These are phyloP conservation scores for Blomia tropicalis DNA, from an alignment of 2,888 invertebrate species.

Conservation along the genomic window DNA sequence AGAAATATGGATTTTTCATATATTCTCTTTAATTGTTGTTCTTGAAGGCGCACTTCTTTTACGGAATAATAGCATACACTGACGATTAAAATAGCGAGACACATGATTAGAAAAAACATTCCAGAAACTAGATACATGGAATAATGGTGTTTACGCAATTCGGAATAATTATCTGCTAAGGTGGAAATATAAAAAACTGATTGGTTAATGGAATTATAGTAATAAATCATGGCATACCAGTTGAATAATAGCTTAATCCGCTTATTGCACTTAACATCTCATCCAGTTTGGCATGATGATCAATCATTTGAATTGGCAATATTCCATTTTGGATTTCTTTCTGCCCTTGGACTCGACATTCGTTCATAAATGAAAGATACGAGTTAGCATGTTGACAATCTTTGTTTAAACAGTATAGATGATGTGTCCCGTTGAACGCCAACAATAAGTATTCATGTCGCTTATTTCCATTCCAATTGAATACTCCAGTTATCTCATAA, in stretches of 20 bases:
- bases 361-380: background rate
- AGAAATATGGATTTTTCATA: background rate
- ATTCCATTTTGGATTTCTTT: background rate
- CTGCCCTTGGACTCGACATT: background rate
- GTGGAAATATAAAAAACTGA: background rate
- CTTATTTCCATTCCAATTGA: background rate
- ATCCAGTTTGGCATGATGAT: background rate
- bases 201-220: too few species aligned
- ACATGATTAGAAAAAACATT: background rate
- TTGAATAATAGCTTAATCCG: too few species aligned
- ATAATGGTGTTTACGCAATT: background rate
- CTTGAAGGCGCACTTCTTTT: background rate
- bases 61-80: slow-evolving; percentile 11
- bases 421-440: slow-evolving; percentile 3
- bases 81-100: background rate
- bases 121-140: background rate
- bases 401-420: slow-evolving; percentile 3
- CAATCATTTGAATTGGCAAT: background rate
- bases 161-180: background rate
- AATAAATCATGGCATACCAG: background rate
- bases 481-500: background rate
- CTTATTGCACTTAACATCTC: too few species aligned
- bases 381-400: background rate
- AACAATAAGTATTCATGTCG: background rate
- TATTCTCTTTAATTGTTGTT: background rate